phyloP scores from a whole-genome alignment of 2,888 invertebrate species.

The Erannis defoliaria region DNA sequence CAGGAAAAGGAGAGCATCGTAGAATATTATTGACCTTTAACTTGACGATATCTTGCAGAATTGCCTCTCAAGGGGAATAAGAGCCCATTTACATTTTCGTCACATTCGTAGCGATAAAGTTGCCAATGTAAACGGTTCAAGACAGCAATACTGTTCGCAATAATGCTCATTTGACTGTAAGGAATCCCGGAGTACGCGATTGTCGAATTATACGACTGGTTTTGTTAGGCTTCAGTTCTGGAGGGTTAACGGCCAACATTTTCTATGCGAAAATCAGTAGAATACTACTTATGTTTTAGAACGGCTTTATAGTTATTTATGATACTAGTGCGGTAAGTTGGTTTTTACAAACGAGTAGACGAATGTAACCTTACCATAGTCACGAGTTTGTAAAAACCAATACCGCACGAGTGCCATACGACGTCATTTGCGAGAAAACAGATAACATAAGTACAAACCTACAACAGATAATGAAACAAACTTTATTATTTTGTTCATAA shows the following conservation, averaged over 20 bases:
- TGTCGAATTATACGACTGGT: slow-evolving; percentile 58
- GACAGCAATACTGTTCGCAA: slow-evolving; percentile 67
- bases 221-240: slow-evolving; percentile 45
- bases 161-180: slow-evolving; percentile 70
- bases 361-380: too few species aligned
- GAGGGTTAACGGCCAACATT: slow-evolving; percentile 1
- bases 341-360: too few species aligned
- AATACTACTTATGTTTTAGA: too few species aligned
- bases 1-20: slow-evolving; percentile 35
- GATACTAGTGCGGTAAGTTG: too few species aligned
- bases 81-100: slow-evolving; percentile 71
- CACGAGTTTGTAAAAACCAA: too few species aligned
- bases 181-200: slow-evolving; percentile 60
- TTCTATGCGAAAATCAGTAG: too few species aligned
- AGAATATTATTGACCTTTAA: slow-evolving; percentile 57
- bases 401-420: too few species aligned
- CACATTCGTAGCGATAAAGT: slow-evolving; percentile 75
- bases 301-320: too few species aligned
- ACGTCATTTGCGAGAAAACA: too few species aligned
- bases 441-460: too few species aligned
- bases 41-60: slow-evolving; percentile 58
- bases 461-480: too few species aligned
- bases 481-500: too few species aligned
- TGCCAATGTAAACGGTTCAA: slow-evolving; percentile 68
- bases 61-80: slow-evolving; percentile 58